These are phyloP conservation scores for Callinectes sapidus DNA, from an alignment of 2,888 invertebrate species.

Conservation along the genomic window DNA sequence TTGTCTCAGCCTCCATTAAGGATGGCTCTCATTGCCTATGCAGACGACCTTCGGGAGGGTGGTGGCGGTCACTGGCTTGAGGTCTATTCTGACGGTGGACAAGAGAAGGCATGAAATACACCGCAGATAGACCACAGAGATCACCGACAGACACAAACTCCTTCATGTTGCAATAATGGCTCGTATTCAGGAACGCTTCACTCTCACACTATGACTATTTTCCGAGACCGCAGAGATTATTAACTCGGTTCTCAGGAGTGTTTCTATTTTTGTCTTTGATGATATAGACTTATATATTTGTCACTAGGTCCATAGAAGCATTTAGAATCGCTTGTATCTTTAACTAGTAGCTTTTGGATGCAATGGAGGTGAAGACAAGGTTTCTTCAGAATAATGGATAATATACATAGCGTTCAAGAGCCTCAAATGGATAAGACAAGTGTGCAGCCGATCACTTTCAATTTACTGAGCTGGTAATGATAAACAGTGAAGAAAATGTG, in stretches of 20 bases:
- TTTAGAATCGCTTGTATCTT: no score
- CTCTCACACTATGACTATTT: no score
- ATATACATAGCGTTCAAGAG: not conserved
- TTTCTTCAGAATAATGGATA: no score
- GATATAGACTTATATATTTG: no score
- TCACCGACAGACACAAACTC: not conserved
- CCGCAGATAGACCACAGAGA: not conserved
- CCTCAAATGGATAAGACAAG: not conserved
- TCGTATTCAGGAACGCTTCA: no score
- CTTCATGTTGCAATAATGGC: not conserved
- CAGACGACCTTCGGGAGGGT: not conserved
- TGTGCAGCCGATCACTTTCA: not conserved
- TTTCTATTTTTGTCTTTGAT: no score
- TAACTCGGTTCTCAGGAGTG: no score
- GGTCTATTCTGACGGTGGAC: not conserved
- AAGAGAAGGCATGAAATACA: not conserved
- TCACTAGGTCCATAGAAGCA: no score
- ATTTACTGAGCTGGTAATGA: not conserved
- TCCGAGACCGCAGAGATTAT: no score
- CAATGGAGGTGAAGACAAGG: no score
- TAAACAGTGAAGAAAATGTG: not conserved
- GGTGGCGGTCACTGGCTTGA: not conserved
- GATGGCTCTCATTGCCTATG: slow-evolving; percentile 12
- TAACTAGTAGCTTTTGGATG: no score
- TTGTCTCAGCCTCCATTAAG: not conserved